Conservation (phyloP, 2,797 vertebrate genomes). For the Pteropus rufus region DNA sequence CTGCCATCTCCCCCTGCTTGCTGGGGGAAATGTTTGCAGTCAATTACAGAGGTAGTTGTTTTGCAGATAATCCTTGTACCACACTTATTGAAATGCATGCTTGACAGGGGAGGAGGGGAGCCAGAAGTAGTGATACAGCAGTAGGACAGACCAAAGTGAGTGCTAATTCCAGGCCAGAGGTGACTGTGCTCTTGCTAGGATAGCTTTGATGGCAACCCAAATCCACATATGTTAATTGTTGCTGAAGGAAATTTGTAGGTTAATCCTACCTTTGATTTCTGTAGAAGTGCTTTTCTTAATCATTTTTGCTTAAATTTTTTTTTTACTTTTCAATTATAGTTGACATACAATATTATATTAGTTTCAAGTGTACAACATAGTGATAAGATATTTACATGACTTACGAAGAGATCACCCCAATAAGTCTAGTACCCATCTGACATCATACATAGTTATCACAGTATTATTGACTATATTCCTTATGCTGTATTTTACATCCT, state of each 20-base stretch:
- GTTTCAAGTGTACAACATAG: background rate
- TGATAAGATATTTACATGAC: background rate
- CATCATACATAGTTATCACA: background rate
- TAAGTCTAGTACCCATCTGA: background rate
- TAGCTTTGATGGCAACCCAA: background rate
- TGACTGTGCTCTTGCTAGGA: slow-evolving; percentile 16
- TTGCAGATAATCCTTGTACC: background rate
- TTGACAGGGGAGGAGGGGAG: background rate
- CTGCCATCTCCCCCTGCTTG: background rate
- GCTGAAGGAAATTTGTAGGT: slow-evolving; percentile 24
- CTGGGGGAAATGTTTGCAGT: background rate
- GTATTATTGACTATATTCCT: background rate
- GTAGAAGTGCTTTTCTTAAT: slow-evolving; percentile 22
- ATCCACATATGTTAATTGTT: background rate
- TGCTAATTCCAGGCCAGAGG: background rate
- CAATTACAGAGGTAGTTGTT: background rate
- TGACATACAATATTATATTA: background rate
- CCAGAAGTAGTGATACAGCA: background rate
- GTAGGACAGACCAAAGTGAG: background rate
- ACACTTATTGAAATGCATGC: background rate
- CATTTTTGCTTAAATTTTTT: slow-evolving; percentile 10
- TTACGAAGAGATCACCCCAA: background rate
- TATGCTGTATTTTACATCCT: background rate
- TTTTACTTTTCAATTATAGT: background rate
- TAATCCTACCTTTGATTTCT: slow-evolving; percentile 20